Conservation (phyloP, 2,888 invertebrate genomes). For the Gastracanthus pulcherrimus region DNA sequence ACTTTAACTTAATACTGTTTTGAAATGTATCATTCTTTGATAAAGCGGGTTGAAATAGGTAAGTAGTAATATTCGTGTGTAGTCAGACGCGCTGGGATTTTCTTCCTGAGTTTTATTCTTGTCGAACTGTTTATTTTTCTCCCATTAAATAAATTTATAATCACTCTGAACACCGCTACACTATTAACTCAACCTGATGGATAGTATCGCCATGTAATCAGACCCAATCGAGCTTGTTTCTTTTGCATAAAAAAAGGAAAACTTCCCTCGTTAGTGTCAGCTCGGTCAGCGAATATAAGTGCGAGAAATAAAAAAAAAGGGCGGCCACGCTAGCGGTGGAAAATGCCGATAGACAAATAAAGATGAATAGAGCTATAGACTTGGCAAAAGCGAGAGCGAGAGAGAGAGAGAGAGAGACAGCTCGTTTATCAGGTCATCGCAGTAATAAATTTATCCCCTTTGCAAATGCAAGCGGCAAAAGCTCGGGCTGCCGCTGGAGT, state of each 20-base stretch:
- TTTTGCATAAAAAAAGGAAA: neutral
- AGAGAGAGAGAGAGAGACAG: constrained; percentile 25
- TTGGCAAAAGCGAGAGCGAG: neutral
- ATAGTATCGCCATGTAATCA: neutral
- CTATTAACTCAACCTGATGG: neutral
- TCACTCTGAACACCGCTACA: too few species aligned
- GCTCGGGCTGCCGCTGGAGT: constrained; percentile 62
- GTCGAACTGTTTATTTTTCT: too few species aligned
- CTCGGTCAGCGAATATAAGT: neutral
- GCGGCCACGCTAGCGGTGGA: too few species aligned
- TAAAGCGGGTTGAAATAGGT: neutral
- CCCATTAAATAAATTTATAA: too few species aligned
- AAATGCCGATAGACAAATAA: constrained; percentile 39
- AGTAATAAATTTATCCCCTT: constrained; percentile 68
- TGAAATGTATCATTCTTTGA: neutral
- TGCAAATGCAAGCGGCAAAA: constrained; percentile 66
- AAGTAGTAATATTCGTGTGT: neutral
- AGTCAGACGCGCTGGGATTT: neutral
- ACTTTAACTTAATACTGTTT: too few species aligned
- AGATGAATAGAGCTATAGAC: constrained; percentile 19
- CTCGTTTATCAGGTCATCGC: constrained; percentile 67
- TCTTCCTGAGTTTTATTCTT: too few species aligned
- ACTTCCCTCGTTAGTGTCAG: neutral
- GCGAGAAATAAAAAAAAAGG: neutral
- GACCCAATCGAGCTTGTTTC: neutral